Evolutionary conservation across 2,888 invertebrate species (phyloP), one percentile per base, ranked within the genome.

Genomic region (Diaperis boleti): DNA sequence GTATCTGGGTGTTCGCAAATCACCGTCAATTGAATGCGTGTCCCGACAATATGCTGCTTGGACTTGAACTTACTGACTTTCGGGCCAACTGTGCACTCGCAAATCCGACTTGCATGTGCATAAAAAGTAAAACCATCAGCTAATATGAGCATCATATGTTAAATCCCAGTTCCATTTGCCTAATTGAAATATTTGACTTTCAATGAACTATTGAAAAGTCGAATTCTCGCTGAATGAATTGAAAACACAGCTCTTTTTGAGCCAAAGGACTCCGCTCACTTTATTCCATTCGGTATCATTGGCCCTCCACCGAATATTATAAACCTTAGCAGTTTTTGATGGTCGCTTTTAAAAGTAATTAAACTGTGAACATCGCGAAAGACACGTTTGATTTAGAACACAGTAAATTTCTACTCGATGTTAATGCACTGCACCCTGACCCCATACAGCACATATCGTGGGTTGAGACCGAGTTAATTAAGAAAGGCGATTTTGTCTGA

Each of bases 101-200:
- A n/a, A n/a, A n/a, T n/a, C n/a, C n/a, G n/a, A n/a, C n/a, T 13
- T 50, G 62, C 33, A 55, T 52, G 20, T 52, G 18, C 18, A 44
- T 37, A 55, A 54, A 59, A 64, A 45, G 59, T 60, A 66, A 69
- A 66, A 68, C 64, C 65, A 70, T 67, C 67, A 71, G 72, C 68
- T 72, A 70, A 72, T 70, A 69, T 67, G 70, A 67, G 66, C 67
- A 70, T 68, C 74, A 73, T 74, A 76, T 76, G 76, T 74, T 74
- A 75, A 77, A 76, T 76, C 75, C 70, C 72, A 72, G 72, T 76
- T 79, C 80, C 81, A 81, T 80, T 81, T 81, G 76, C 78, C 74
- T 81, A 80, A 81, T 80, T 81, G 79, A 77, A 79, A 80, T 78
- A 79, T 81, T 79, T 72, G 76, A 76, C 77, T 78, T 75, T 76